These are phyloP conservation scores for Enteromius argenteus DNA, from an alignment of 2,797 vertebrate genomes.

Conservation along the genomic window DNA sequence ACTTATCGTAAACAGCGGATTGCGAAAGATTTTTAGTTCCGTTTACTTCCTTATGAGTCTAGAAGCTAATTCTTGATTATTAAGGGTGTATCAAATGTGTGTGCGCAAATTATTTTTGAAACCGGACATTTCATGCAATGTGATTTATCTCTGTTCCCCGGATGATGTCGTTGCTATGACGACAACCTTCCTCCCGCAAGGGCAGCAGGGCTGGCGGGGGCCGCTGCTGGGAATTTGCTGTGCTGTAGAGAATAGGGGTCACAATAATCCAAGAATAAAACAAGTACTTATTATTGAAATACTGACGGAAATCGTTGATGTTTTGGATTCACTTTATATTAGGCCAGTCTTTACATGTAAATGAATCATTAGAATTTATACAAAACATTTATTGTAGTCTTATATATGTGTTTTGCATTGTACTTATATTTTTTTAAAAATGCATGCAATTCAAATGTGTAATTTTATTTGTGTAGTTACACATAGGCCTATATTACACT, in stretches of 20 bases:
- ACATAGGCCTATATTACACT: neutral
- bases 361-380: neutral
- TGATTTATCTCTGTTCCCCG: slow-evolving; percentile 60
- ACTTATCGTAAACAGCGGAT: neutral
- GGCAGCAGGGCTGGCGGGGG: slow-evolving; percentile 68
- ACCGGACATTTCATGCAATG: slow-evolving; percentile 6
- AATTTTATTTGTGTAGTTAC: neutral
- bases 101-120: neutral
- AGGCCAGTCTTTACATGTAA: neutral
- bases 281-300: neutral
- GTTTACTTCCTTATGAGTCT: neutral
- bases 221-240: slow-evolving; percentile 62
- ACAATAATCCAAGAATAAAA: neutral
- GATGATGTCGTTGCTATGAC: slow-evolving; percentile 82
- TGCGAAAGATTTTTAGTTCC: neutral
- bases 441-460: neutral
- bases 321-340: neutral
- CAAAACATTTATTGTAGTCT: neutral
- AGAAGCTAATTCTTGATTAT: neutral
- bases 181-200: slow-evolving; percentile 77
- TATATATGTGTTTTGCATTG: neutral
- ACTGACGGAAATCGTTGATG: neutral
- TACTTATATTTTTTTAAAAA: neutral
- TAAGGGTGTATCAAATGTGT: neutral
- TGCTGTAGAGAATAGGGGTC: neutral